Evolutionary conservation across 2,113 vertebrate species (phyloP), one percentile per base, ranked within the genome.

Genomic region (Alosa alosa): DNA sequence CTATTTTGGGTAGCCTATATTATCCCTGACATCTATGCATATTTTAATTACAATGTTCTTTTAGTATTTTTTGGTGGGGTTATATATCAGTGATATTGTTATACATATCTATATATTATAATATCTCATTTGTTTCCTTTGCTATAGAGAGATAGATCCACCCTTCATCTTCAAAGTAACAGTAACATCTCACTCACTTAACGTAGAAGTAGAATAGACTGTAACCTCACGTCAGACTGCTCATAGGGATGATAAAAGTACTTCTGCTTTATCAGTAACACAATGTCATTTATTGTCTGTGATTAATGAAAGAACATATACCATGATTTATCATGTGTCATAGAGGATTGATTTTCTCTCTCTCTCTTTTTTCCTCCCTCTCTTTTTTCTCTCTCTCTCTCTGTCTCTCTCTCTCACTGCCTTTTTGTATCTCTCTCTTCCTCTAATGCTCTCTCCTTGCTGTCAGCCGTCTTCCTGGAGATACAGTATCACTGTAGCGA

Each of bases 301-400:
- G 86, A 84, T 86, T 57, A 45, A 84, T 81, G 44, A 78, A 82
- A 31, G 49, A n/a, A 72, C 41, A 75, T 82, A 81, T 44, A 55
- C 83, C 81, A 82, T 39, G 84, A 85, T 85, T 68, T 57, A 84
- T 85, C 83, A 75, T 75, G 84, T 87, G 44, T 84, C 83, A 82
- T 31, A 46, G 47, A 39, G 50, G 64, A 45, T 52, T 46, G 49
- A 84, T 86, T 55, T 31, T 75, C 68, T 15, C 31, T 75, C 9
- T 75, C 25, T 75, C 25, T 17, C 68, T 75, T 4, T 75, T 10
- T 75, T 9, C 39, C 68, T 75, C 11, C 36, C 22, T 72, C 22
- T 64, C 17, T 64, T n/a, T 64, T 64, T 4, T 64, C 18, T 64
- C 57, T 64, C 18, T 36, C 8, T 72, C 64, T 36, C 25, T 78